A percentile compares a stretch with the other conserved stretches of the same genome.
Evolutionary conservation across 1,140 invertebrate species (phyloP).

Genomic region (Parapsyche elsis): DNA sequence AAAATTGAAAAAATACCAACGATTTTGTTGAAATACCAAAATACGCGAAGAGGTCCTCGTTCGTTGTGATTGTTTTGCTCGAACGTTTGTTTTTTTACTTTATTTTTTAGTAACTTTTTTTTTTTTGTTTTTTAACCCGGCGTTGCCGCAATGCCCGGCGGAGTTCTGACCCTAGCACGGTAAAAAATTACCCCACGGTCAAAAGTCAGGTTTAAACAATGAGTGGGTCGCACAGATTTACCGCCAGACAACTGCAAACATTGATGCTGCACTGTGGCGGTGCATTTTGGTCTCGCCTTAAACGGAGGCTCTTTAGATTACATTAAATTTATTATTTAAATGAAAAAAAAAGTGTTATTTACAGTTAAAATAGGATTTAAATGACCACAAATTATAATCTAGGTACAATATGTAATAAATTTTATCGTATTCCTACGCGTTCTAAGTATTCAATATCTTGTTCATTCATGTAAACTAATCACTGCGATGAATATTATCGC

Average conservation of each 20-base stretch:
- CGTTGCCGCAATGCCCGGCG: background rate
- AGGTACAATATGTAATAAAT: too few relatives aligned
- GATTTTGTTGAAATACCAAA: background rate
- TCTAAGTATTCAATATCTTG: too few relatives aligned
- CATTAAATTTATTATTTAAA: too few relatives aligned
- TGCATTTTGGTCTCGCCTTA: background rate
- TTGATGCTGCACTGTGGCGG: background rate
- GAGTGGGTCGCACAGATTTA: constrained; percentile 24
- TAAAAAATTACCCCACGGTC: background rate
- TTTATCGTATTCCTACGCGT: too few relatives aligned
- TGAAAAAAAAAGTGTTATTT: too few relatives aligned
- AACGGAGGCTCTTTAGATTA: too few relatives aligned
- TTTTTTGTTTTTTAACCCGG: background rate
- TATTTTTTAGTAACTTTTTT: background rate
- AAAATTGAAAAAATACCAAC: too few relatives aligned
- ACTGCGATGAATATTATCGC: too few relatives aligned
- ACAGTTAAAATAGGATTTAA: too few relatives aligned
- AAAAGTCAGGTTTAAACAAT: background rate
- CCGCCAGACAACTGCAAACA: constrained; percentile 1
- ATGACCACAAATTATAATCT: too few relatives aligned
- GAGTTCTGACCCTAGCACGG: background rate
- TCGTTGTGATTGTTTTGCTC: background rate
- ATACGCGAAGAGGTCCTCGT: background rate
- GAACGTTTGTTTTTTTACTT: background rate
- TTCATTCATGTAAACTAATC: too few relatives aligned